A percentile compares a stretch with the other conserved stretches of the same genome.
These are phyloP conservation scores for Heliconius hortense DNA, from an alignment of 2,888 invertebrate genomes.

Conservation along the genomic window DNA sequence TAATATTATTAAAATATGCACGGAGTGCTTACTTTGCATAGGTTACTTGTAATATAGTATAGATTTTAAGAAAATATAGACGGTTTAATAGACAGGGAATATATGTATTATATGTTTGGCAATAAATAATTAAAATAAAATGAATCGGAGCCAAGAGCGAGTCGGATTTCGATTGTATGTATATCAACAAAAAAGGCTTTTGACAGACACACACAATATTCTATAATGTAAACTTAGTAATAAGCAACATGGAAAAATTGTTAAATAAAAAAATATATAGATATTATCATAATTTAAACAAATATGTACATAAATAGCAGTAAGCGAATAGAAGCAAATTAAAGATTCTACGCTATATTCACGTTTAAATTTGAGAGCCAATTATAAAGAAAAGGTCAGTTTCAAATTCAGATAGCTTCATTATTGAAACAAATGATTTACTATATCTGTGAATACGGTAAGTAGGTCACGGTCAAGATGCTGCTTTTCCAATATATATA, in stretches of 20 bases:
- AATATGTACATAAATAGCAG: background rate
- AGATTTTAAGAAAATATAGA: background rate
- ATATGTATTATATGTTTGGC: no score
- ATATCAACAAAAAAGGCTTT: background rate
- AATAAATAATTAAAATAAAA: no score
- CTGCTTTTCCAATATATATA: background rate
- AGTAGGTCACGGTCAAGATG: constrained; percentile 5
- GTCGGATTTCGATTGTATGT: background rate
- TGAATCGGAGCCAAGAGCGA: background rate
- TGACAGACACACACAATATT: background rate
- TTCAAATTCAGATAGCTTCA: background rate
- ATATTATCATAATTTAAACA: no score
- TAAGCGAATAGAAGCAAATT: background rate
- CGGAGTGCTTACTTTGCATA: background rate
- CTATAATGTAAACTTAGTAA: no score
- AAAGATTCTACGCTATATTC: background rate
- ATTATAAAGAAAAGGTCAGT: background rate
- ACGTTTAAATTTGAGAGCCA: background rate
- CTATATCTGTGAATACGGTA: background rate
- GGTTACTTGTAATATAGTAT: background rate
- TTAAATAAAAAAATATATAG: no score
- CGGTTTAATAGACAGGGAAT: background rate
- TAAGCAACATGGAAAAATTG: no score
- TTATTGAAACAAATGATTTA: background rate
- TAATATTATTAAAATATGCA: constrained; percentile 27